Base-by-base conservation (phyloP, 1,140 invertebrate genomes). In the Apis florea region DNA sequence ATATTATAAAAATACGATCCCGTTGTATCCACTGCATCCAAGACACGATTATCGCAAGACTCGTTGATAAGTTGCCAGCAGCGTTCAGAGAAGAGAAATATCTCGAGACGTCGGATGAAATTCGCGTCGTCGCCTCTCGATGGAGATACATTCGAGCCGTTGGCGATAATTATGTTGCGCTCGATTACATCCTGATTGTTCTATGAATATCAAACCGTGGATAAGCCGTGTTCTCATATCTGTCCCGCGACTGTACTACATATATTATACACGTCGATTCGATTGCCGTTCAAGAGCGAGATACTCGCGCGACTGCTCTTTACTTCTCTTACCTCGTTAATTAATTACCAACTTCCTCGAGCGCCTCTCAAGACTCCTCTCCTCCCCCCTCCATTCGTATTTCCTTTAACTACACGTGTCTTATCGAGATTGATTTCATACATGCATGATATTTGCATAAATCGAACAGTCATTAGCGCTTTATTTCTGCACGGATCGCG, bases 161-260 rank as follows among this genome's bases (percentile, higher is more conserved):
- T 21, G 24, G n/a, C 68, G 64, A 79, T 83, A 79, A 83, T 83
- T 79, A 63, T 24, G 75, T 83, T 79, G 79, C 68, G 81, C 67
- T 83, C 59, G 75, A 83, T 83, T 83, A 79, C 67, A 11, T 51
- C 53, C 31, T 70, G 75, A 83, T 83, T 83, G 81, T 83, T 83
- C 81, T 67, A 79, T 72, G 81, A 78, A 83, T 83, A 79, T 71
- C 53, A 78, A 79, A 51, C 73, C 9, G 47, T 26, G 53, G 80
- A 77, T 77, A 70, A 82, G 58, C 31, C 73, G 31, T 77, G 56
- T 69, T 77, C 56, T 26, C 66, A 17, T 70, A 78, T 82, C 74
- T 75, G 56, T 76, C 47, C 49, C 26, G 47, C 19, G 21, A 56
- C 13, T 66, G 26, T 66, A 73, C 56, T 58, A 74, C 70, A 73